These are phyloP conservation scores for Drosophila koepferae DNA, from an alignment of 2,888 invertebrate genomes.

Conservation along the genomic window DNA sequence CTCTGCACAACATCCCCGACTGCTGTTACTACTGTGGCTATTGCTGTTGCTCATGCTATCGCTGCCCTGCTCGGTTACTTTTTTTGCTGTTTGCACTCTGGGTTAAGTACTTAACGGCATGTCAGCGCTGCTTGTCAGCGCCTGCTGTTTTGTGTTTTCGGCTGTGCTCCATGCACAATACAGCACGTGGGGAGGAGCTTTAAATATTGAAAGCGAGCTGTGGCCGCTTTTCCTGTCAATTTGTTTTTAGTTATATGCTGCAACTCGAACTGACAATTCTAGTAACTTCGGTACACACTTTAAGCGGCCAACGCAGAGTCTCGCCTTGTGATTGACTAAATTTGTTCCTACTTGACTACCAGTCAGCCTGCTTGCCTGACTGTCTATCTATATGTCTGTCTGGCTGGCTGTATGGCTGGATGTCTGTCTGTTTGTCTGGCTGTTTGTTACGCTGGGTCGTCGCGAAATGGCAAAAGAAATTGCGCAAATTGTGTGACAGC, in stretches of 20 bases:
- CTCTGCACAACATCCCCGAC: constrained; percentile 57
- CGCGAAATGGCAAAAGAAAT: constrained; percentile 72
- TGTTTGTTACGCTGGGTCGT: constrained; percentile 40
- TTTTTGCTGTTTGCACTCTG: constrained; percentile 67
- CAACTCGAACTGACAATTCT: constrained; percentile 14
- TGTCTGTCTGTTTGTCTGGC: constrained; percentile 4
- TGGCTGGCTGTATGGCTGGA: neutral
- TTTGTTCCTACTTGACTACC: constrained; percentile 9
- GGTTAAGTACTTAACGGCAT: constrained; percentile 73
- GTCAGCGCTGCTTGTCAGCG: constrained; percentile 68
- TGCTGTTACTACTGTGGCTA: constrained; percentile 8
- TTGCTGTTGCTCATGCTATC: constrained; percentile 20
- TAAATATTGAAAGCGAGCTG: constrained; percentile 57
- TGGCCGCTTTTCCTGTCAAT: constrained; percentile 68
- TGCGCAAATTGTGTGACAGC: constrained; percentile 81
- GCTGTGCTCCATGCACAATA: constrained; percentile 2
- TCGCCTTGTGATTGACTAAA: constrained; percentile 5
- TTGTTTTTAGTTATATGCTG: constrained; percentile 51
- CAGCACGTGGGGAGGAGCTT: constrained; percentile 18
- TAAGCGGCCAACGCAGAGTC: constrained; percentile 21
- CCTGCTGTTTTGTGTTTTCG: constrained; percentile 29
- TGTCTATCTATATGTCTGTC: neutral
- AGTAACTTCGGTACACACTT: constrained; percentile 30
- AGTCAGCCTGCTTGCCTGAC: neutral
- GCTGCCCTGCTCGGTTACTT: constrained; percentile 20